Evolutionary conservation across 2,113 vertebrate genomes (phyloP).

Genomic region (Nycticryphes semicollaris): DNA sequence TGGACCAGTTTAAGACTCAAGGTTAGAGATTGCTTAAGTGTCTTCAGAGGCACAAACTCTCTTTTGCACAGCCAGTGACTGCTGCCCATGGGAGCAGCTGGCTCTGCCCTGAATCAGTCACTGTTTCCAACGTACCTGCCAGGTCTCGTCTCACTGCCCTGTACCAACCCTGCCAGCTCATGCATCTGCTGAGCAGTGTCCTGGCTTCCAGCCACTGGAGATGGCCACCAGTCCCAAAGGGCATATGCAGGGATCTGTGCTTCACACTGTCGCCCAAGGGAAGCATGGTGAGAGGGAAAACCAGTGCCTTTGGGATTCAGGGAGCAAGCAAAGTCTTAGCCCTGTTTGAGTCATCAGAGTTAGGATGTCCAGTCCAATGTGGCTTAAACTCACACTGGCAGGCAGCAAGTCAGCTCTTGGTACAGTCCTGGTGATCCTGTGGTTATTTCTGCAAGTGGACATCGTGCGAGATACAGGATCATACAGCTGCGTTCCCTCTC

Average conservation of each 20-base stretch:
- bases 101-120: background rate
- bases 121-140: background rate
- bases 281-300: background rate
- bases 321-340: background rate
- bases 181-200: background rate
- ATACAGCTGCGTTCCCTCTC: background rate
- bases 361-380: background rate
- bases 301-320: background rate
- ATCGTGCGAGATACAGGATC: background rate
- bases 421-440: background rate
- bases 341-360: background rate
- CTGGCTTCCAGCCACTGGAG: background rate
- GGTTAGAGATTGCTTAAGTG: background rate
- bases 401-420: background rate
- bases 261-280: background rate
- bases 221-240: background rate
- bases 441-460: background rate
- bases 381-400: background rate
- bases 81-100: rapidly evolving
- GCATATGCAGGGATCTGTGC: background rate
- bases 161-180: background rate
- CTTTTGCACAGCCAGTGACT: background rate
- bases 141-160: background rate
- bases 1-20: background rate
- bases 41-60: background rate